Conservation (phyloP, 2,888 invertebrate genomes). For the Tubulanus polymorphus region DNA sequence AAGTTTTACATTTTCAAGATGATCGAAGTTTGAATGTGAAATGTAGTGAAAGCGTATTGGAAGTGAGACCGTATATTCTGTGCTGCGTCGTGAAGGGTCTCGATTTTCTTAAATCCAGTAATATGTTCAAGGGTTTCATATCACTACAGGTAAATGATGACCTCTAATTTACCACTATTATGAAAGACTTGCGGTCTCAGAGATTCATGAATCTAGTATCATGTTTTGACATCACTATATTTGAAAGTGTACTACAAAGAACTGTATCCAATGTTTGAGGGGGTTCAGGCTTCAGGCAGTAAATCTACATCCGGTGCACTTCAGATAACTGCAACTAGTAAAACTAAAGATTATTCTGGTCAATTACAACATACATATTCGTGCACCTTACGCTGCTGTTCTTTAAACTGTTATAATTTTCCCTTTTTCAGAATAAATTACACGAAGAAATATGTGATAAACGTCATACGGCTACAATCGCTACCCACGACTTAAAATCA, state of each 20-base stretch:
- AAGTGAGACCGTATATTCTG: constrained; percentile 67
- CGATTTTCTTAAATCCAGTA: constrained; percentile 59
- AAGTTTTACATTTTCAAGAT: constrained; percentile 48
- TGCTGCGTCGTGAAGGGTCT: constrained; percentile 69
- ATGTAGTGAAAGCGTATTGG: constrained; percentile 54
- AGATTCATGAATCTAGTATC: background rate
- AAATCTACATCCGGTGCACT: too few relatives aligned
- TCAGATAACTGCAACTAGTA: too few relatives aligned
- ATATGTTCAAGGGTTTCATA: constrained; percentile 70
- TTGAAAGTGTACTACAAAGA: too few relatives aligned
- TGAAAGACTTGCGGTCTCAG: background rate
- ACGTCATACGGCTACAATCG: constrained; percentile 73
- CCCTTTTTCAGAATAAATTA: constrained; percentile 61
- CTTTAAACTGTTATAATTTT: too few relatives aligned
- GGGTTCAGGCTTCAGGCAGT: too few relatives aligned
- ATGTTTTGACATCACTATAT: too few relatives aligned
- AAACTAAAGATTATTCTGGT: too few relatives aligned
- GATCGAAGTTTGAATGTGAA: constrained; percentile 29
- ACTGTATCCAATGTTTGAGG: too few relatives aligned
- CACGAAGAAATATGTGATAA: constrained; percentile 68
- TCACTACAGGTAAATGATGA: constrained; percentile 59
- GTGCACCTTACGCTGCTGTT: too few relatives aligned
- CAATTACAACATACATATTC: too few relatives aligned
- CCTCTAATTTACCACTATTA: background rate
- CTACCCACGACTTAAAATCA: constrained; percentile 73